Evolutionary conservation across 2,113 vertebrate species (phyloP).

Genomic region (Thunnus maccoyii): DNA sequence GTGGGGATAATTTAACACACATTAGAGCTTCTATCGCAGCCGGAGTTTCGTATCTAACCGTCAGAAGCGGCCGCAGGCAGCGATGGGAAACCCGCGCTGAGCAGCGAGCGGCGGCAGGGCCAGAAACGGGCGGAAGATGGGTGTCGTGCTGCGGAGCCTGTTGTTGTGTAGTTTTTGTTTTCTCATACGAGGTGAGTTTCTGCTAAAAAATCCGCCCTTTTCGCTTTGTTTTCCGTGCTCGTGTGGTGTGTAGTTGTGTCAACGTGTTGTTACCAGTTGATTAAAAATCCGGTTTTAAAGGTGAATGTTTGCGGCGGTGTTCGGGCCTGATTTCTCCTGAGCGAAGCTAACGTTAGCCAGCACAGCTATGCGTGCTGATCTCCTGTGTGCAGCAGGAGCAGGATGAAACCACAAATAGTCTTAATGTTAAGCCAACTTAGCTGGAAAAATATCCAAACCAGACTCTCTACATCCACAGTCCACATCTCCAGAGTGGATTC

Average conservation of each 20-base stretch:
- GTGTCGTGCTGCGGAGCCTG: conserved; percentile 90
- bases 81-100: conserved; percentile 79
- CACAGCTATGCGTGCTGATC: conserved; percentile 34
- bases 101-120: conserved; percentile 65
- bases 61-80: conserved; percentile 44
- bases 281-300: conserved; percentile 11
- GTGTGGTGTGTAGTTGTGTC: too few relatives aligned
- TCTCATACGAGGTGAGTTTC: conserved; percentile 89
- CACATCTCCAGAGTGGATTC: rapidly evolving
- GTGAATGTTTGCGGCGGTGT: conserved; percentile 1
- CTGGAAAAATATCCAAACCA: background rate
- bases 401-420: conserved; percentile 26
- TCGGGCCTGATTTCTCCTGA: conserved; percentile 36
- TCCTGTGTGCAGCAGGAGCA: background rate
- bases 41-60: background rate
- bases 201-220: background rate
- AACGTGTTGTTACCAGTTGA: background rate
- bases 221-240: background rate
- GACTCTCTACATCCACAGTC: rapidly evolving
- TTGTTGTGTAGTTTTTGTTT: conserved; percentile 90
- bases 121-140: conserved; percentile 87
- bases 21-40: background rate
- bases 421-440: background rate
- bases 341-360: conserved; percentile 68
- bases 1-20: conserved; percentile 43